Conservation (phyloP, 2,797 vertebrate genomes). For the Pangasius djambal region DNA sequence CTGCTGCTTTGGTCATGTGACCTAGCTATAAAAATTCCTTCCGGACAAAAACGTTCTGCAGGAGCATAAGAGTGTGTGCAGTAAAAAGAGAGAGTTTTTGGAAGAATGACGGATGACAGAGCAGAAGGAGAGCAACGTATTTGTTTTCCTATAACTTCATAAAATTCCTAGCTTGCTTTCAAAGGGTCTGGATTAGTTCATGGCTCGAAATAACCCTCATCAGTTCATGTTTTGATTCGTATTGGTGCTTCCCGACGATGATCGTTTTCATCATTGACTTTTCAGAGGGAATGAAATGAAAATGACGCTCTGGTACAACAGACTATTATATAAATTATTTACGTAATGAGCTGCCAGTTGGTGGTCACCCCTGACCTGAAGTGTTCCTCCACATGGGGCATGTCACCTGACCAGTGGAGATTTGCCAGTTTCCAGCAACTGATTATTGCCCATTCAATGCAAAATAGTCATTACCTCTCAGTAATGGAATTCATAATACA, state of each 20-base stretch:
- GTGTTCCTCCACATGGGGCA: background rate
- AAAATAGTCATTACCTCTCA: background rate
- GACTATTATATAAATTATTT: background rate
- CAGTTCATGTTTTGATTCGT: background rate
- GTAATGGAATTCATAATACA: background rate
- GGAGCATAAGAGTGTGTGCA: slow-evolving; percentile 38
- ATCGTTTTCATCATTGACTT: background rate
- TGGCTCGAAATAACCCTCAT: background rate
- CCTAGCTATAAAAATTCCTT: slow-evolving; percentile 21
- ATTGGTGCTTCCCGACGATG: background rate
- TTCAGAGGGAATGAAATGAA: background rate
- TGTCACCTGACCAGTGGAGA: background rate
- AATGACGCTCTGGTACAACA: too few species aligned
- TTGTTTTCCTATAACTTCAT: background rate
- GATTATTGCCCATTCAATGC: background rate
- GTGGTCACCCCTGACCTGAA: background rate
- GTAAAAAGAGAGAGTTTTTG: slow-evolving; percentile 45
- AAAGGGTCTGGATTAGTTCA: background rate
- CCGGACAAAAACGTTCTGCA: slow-evolving; percentile 53
- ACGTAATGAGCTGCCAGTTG: background rate
- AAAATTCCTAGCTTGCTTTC: background rate
- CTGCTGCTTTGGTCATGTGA: slow-evolving; percentile 26
- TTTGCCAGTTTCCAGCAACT: background rate
- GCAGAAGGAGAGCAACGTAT: background rate
- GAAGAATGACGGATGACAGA: slow-evolving; percentile 31